Conservation (phyloP, 2,797 vertebrate genomes). For the Cynopterus sphinx region DNA sequence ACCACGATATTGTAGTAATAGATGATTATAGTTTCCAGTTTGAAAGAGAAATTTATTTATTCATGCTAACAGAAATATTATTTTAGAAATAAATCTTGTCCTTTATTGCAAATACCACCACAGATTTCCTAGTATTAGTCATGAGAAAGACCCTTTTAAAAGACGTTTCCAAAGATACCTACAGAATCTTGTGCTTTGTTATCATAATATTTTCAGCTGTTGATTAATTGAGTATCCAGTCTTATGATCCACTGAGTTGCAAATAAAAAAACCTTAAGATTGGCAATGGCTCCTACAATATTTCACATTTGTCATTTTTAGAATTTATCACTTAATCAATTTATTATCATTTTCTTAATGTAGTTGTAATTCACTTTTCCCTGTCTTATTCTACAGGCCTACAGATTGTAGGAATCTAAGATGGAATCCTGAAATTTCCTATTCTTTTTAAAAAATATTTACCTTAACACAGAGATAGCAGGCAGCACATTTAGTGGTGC, state of each 20-base stretch:
- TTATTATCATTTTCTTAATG: neutral
- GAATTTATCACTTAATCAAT: neutral
- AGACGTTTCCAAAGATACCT: constrained; percentile 8
- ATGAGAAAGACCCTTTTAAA: neutral
- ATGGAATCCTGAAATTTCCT: neutral
- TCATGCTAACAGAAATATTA: neutral
- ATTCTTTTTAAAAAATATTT: neutral
- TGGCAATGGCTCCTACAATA: neutral
- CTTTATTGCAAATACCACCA: neutral
- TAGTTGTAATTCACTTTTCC: neutral
- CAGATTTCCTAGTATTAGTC: neutral
- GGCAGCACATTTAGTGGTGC: neutral
- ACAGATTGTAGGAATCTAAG: neutral
- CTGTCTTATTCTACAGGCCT: neutral
- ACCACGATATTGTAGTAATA: neutral
- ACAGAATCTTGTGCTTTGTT: neutral
- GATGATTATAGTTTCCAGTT: neutral
- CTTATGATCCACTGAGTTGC: neutral
- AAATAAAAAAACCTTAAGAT: neutral
- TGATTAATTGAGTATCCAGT: neutral
- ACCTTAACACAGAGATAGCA: neutral
- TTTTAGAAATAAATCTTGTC: neutral
- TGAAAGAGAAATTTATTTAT: constrained; percentile 2
- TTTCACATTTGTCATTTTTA: neutral
- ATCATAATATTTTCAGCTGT: constrained; percentile 28